Percentiles rank a stretch among this genome's conserved stretches.
phyloP scores from a whole-genome alignment of 1,140 invertebrate species.

The Phymastichus coffea region DNA sequence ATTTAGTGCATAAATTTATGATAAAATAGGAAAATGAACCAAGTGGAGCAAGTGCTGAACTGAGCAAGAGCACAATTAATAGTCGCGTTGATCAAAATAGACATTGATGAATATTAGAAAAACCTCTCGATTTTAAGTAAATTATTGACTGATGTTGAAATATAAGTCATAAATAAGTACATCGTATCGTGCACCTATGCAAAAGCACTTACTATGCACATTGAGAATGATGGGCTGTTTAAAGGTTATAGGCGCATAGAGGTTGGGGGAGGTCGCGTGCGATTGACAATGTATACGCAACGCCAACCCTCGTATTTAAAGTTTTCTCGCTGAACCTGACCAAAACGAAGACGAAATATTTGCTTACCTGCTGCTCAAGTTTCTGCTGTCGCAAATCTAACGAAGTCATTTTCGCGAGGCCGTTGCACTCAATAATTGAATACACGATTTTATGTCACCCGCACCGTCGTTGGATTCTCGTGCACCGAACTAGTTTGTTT shows the following conservation, averaged over 20 bases:
- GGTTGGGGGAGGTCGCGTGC: constrained; percentile 9
- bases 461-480: not conserved
- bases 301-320: not conserved
- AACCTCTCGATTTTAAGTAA: too few relatives aligned
- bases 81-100: too few relatives aligned
- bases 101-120: too few relatives aligned
- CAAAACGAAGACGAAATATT: not conserved
- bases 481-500: constrained; percentile 18
- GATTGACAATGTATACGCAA: not conserved
- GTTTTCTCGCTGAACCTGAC: constrained; percentile 29
- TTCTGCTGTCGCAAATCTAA: constrained; percentile 71
- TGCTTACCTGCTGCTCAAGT: constrained; percentile 72
- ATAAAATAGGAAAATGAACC: too few relatives aligned
- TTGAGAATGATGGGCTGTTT: not conserved
- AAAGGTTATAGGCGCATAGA: constrained; percentile 7
- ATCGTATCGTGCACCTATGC: not conserved
- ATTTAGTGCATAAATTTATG: too few relatives aligned
- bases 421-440: not conserved
- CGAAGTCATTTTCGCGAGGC: constrained; percentile 58
- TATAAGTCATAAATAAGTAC: not conserved
- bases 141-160: too few relatives aligned
- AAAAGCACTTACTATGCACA: not conserved
- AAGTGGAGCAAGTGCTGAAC: too few relatives aligned
- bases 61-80: too few relatives aligned
- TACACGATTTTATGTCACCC: not conserved